Base-by-base conservation (phyloP, 2,888 invertebrate species). In the Cosmorhoe ocellata region DNA sequence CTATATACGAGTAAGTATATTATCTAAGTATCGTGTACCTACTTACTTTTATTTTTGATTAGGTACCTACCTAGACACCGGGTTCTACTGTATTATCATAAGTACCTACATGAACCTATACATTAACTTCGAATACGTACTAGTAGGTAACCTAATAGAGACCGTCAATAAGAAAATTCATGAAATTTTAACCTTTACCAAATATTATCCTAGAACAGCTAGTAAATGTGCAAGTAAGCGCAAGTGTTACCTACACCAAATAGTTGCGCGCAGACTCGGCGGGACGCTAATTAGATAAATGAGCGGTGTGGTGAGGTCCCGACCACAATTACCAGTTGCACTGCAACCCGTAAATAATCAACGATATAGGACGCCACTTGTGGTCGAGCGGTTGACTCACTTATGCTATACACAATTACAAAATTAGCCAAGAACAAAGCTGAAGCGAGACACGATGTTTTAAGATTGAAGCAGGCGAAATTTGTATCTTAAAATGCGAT, bases 221-320 rank as follows among this genome's bases (percentile, higher is more conserved):
- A 38, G 24, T 10, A 31, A 12, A 24, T 32, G 33, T 34, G 46
- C 39, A 28, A 39, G 49, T 7, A 32, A 3, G 13, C 13, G 22
- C 41, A 50, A 48, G 52, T 44, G 51, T 46, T 46, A n/a, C n/a
- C n/a, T 22, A 41, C 44, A 48, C 34, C 28, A 34, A 38, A 24
- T 24, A 49, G 33, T 40, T 32, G 22, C 33, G 69, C 61, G 59
- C 64, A 63, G 71, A 67, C 71, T 73, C 76, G 66, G 56, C 74
- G 71, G 74, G 77, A 71, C 74, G 68, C 79, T 89, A 89, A 89
- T 89, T 88, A 89, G 84, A 89, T 89, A 84, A 89, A 88, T 84
- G 89, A 87, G 83, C 79, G 58, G 52, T 55, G 54, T 45, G 76
- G 79, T 79, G 83, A 73, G 89, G 88, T 89, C 89, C 77, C 76